phyloP scores from a whole-genome alignment of 2,888 invertebrate species.

The Sycophila texana region DNA sequence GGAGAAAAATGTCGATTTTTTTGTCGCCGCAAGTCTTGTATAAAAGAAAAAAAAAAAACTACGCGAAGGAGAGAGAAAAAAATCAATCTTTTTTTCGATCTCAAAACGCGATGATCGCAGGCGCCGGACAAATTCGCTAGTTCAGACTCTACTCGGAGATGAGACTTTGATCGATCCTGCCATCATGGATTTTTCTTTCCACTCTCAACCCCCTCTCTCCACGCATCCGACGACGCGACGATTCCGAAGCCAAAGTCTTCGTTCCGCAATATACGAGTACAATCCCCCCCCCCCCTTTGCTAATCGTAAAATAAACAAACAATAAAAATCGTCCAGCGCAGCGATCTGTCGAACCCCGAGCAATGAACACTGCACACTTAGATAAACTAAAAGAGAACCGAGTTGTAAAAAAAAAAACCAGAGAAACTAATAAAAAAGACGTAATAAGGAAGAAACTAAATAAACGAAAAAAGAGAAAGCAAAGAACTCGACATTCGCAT shows the following conservation, averaged over 20 bases:
- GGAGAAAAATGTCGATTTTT: slow-evolving; percentile 46
- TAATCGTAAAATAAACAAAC: slow-evolving; percentile 38
- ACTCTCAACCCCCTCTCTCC: neutral
- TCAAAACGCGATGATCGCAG: too few species aligned
- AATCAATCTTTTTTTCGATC: too few species aligned
- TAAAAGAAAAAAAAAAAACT: neutral
- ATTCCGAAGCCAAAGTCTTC: slow-evolving; percentile 50
- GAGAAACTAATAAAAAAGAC: slow-evolving; percentile 5
- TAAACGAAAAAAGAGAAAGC: slow-evolving; percentile 32
- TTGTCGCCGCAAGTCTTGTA: slow-evolving; percentile 39
- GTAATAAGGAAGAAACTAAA: slow-evolving; percentile 15
- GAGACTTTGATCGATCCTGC: slow-evolving; percentile 53
- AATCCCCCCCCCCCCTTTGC: slow-evolving; percentile 45
- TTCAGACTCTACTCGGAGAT: slow-evolving; percentile 55
- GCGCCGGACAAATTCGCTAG: slow-evolving; percentile 20
- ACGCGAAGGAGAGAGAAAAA: too few species aligned
- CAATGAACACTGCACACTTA: slow-evolving; percentile 45
- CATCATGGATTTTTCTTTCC: slow-evolving; percentile 50
- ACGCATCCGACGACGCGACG: too few species aligned
- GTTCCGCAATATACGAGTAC: slow-evolving; percentile 55
- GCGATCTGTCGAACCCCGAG: slow-evolving; percentile 35
- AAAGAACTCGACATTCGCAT: slow-evolving; percentile 52
- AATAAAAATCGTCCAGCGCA: slow-evolving; percentile 51
- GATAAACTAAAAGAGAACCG: slow-evolving; percentile 27
- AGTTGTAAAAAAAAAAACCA: too few species aligned